Conservation (phyloP, 2,888 invertebrate species). For the Stomorhina lunata region DNA sequence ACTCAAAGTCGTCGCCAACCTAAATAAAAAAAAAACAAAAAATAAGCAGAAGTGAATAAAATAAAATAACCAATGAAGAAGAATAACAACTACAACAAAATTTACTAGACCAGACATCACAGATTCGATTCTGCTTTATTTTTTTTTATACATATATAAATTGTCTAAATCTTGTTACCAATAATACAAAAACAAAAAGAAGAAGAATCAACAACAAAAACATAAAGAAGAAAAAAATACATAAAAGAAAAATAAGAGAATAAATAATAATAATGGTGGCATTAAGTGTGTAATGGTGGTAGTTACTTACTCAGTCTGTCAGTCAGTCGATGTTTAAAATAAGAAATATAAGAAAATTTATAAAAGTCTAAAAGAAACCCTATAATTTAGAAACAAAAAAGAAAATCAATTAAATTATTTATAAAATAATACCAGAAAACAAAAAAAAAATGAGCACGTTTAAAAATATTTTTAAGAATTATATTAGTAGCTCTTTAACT, state of each 20-base stretch:
- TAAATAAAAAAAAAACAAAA: slow-evolving; percentile 27
- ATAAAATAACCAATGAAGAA: slow-evolving; percentile 14
- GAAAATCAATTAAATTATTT: slow-evolving; percentile 1
- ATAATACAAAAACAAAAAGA: slow-evolving; percentile 23
- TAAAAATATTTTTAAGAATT: slow-evolving; percentile 36
- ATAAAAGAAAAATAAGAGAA: background rate
- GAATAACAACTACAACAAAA: slow-evolving; percentile 20
- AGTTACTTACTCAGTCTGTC: slow-evolving; percentile 10
- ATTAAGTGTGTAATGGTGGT: slow-evolving; percentile 18
- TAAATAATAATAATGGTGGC: slow-evolving; percentile 16
- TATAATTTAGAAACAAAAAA: slow-evolving; percentile 27
- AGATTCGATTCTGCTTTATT: slow-evolving; percentile 8
- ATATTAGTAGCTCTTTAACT: slow-evolving; percentile 10
- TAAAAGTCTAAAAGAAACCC: slow-evolving; percentile 29
- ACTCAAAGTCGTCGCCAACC: slow-evolving; percentile 63
- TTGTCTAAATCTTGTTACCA: slow-evolving; percentile 52
- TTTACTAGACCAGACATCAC: slow-evolving; percentile 54
- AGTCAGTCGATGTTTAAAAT: slow-evolving; percentile 33
- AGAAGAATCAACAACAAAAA: background rate
- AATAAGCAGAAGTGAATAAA: slow-evolving; percentile 9
- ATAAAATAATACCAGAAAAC: slow-evolving; percentile 2
- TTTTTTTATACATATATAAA: background rate
- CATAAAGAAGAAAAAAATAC: background rate
- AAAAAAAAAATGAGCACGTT: slow-evolving; percentile 24
- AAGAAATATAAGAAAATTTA: slow-evolving; percentile 26